Evolutionary conservation across 2,113 vertebrate species (phyloP).

Genomic region (Larimichthys polyactis): DNA sequence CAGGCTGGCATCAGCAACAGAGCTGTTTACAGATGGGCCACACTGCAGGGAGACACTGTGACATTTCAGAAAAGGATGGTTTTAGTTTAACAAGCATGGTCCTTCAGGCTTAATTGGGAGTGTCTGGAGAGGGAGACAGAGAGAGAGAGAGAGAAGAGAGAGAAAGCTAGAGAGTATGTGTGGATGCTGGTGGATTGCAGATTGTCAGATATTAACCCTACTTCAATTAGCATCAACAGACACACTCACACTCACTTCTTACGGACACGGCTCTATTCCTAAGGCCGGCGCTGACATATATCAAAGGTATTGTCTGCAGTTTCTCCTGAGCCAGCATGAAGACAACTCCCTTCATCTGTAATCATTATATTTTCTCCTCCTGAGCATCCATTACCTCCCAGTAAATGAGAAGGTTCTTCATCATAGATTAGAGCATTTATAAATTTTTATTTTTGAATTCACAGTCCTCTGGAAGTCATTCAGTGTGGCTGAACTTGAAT

Average conservation of each 20-base stretch:
- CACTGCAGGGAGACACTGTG: constrained; percentile 74
- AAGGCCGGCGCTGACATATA: constrained; percentile 40
- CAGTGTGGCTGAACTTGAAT: background rate
- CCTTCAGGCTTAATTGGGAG: constrained; percentile 77
- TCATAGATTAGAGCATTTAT: background rate
- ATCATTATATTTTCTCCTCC: background rate
- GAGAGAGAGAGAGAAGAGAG: constrained; percentile 30
- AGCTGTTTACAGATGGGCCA: constrained; percentile 73
- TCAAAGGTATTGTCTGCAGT: background rate
- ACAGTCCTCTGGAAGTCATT: background rate
- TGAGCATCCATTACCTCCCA: background rate
- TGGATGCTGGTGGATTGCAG: constrained; percentile 4
- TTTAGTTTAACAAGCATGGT: constrained; percentile 77
- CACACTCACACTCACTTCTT: constrained; percentile 6
- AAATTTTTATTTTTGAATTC: background rate
- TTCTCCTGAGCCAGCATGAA: background rate
- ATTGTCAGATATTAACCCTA: constrained; percentile 58
- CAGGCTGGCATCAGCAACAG: constrained; percentile 57
- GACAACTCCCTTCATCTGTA: background rate
- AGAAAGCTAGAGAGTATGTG: constrained; percentile 5
- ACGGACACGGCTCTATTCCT: constrained; percentile 13
- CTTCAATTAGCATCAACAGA: constrained; percentile 46
- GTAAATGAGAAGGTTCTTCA: background rate
- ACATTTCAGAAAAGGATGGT: constrained; percentile 80
- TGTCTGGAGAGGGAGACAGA: constrained; percentile 44